Evolutionary conservation across 2,888 invertebrate genomes (phyloP).

Genomic region (Lycaena phlaeas): DNA sequence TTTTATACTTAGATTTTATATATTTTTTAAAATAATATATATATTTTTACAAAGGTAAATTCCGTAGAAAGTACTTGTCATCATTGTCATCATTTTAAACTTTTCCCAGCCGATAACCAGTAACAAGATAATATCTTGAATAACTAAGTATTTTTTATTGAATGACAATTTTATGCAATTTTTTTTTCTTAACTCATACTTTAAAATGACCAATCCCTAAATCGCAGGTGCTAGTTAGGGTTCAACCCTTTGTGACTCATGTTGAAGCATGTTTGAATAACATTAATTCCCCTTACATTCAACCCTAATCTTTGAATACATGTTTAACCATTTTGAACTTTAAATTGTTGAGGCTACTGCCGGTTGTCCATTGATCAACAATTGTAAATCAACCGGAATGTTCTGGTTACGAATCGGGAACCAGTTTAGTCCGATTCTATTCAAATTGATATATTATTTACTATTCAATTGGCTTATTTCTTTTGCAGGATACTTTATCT

Average conservation of each 20-base stretch:
- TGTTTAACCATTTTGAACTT: slow-evolving; percentile 23
- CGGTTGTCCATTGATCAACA: slow-evolving; percentile 15
- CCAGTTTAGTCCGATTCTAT: not conserved
- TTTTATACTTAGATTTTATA: too few relatives aligned
- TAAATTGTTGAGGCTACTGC: slow-evolving; percentile 19
- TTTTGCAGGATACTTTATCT: too few relatives aligned
- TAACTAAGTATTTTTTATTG: too few relatives aligned
- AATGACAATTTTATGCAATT: too few relatives aligned
- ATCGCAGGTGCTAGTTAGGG: slow-evolving; percentile 4
- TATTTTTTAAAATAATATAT: too few relatives aligned
- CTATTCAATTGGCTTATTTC: too few relatives aligned
- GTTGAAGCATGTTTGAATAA: slow-evolving; percentile 14
- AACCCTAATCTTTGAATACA: slow-evolving; percentile 14
- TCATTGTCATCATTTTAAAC: too few relatives aligned
- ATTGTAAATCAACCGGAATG: slow-evolving; percentile 15
- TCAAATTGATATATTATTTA: not conserved
- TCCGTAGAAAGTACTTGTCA: too few relatives aligned
- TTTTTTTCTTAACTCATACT: too few relatives aligned
- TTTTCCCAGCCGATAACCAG: too few relatives aligned
- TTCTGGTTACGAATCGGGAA: slow-evolving; percentile 22
- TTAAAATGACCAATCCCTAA: not conserved
- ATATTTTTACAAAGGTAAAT: too few relatives aligned
- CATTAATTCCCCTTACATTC: slow-evolving; percentile 24
- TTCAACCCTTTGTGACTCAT: not conserved
- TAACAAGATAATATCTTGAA: too few relatives aligned